phyloP scores from a whole-genome alignment of 2,888 invertebrate species.

The Erebia aethiops region DNA sequence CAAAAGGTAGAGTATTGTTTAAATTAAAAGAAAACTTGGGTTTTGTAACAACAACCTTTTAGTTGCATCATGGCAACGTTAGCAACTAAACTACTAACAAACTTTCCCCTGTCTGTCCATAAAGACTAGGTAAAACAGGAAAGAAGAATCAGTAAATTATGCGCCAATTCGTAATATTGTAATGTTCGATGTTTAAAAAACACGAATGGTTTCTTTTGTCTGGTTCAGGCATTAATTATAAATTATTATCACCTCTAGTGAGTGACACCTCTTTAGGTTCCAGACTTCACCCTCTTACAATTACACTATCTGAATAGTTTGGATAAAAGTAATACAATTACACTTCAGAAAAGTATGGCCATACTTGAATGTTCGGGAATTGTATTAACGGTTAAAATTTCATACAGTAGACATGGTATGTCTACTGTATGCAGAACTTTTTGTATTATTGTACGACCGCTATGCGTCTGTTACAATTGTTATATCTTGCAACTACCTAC shows the following conservation, averaged over 20 bases:
- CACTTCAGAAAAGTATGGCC: slow-evolving; percentile 18
- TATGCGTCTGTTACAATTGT: not conserved
- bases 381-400: not conserved
- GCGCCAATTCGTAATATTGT: not conserved
- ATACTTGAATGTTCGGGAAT: slow-evolving; percentile 1
- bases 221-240: not conserved
- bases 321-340: slow-evolving; percentile 58
- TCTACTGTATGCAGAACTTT: not conserved
- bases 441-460: not conserved
- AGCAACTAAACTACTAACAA: too few species aligned
- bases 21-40: too few species aligned
- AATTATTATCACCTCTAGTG: not conserved
- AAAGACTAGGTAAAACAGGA: not conserved
- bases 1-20: too few species aligned
- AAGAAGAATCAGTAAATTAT: too few species aligned
- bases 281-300: slow-evolving; percentile 62
- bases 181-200: not conserved
- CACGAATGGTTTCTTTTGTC: not conserved
- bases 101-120: too few species aligned
- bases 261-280: slow-evolving; percentile 27
- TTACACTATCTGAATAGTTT: slow-evolving; percentile 55
- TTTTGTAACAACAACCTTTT: too few species aligned
- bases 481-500: not conserved
- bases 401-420: not conserved
- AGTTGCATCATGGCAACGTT: too few species aligned